These are phyloP conservation scores for Timandra comae DNA, from an alignment of 2,888 invertebrate genomes.

Conservation along the genomic window DNA sequence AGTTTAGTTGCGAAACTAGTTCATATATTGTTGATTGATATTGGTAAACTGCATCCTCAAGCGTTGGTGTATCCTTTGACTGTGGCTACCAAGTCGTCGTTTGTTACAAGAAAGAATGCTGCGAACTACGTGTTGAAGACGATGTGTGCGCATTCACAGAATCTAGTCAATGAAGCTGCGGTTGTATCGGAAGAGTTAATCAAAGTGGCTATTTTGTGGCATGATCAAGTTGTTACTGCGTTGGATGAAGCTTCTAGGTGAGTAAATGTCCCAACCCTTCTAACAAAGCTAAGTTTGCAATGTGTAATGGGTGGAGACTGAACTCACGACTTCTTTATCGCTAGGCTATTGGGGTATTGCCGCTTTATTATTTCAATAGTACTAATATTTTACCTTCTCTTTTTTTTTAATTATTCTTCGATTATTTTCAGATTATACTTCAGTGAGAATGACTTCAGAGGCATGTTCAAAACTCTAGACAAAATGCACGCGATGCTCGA, in stretches of 20 bases:
- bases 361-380: too few relatives aligned
- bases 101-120: conserved; percentile 87
- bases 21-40: conserved; percentile 94
- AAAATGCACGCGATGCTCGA: conserved; percentile 96
- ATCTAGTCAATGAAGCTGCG: conserved; percentile 94
- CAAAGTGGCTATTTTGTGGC: conserved; percentile 98
- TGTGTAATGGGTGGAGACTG: too few relatives aligned
- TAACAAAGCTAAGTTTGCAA: too few relatives aligned
- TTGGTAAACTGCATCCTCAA: conserved; percentile 98
- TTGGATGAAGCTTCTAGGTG: conserved; percentile 92
- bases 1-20: conserved; percentile 93
- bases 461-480: conserved; percentile 97
- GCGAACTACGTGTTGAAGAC: conserved; percentile 96
- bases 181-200: conserved; percentile 98
- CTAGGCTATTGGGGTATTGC: too few relatives aligned
- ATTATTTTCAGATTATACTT: conserved; percentile 88
- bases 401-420: too few relatives aligned
- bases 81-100: conserved; percentile 96
- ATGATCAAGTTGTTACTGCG: conserved; percentile 90
- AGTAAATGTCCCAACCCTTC: too few relatives aligned
- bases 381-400: too few relatives aligned
- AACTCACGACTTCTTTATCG: conserved; percentile 1
- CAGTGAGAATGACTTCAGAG: conserved; percentile 95
- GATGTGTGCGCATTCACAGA: conserved; percentile 95
- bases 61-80: conserved; percentile 98